phyloP scores from a whole-genome alignment of 2,113 vertebrate genomes.

The Physeter macrocephalus region DNA sequence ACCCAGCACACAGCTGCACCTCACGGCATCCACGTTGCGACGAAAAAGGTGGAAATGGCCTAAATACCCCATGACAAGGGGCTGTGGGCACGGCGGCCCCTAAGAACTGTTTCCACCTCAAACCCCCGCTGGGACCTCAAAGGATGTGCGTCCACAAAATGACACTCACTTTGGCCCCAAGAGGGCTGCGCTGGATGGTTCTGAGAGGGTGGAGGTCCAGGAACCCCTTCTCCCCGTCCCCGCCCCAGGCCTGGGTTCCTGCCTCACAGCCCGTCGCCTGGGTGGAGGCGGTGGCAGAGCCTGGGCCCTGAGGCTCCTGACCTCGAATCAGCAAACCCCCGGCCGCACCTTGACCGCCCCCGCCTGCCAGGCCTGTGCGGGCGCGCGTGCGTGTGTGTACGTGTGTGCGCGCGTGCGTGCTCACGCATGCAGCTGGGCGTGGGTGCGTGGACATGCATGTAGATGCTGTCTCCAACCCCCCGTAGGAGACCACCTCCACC shows the following conservation, averaged over 20 bases:
- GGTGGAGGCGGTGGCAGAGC: not conserved
- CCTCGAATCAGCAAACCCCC: fast-evolving
- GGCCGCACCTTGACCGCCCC: no score
- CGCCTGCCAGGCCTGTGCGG: fast-evolving
- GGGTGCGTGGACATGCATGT: not conserved
- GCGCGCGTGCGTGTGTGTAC: fast-evolving
- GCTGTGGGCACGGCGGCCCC: not conserved
- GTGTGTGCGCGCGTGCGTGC: fast-evolving
- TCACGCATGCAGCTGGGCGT: no score
- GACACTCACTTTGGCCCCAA: fast-evolving
- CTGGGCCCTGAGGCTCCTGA: not conserved
- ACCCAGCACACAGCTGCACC: not conserved
- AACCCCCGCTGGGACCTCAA: fast-evolving
- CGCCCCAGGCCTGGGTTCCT: not conserved
- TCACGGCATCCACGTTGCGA: fast-evolving
- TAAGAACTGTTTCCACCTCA: fast-evolving
- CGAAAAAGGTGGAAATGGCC: not conserved
- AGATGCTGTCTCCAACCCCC: fast-evolving
- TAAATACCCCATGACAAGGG: fast-evolving
- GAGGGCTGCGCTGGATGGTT: fast-evolving
- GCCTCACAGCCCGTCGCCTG: fast-evolving
- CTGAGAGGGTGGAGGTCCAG: fast-evolving
- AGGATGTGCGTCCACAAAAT: fast-evolving
- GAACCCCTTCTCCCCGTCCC: not conserved
- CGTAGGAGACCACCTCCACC: fast-evolving